Base-by-base conservation (phyloP, 2,797 vertebrate genomes). In the Sebastes kiyomatsui region DNA sequence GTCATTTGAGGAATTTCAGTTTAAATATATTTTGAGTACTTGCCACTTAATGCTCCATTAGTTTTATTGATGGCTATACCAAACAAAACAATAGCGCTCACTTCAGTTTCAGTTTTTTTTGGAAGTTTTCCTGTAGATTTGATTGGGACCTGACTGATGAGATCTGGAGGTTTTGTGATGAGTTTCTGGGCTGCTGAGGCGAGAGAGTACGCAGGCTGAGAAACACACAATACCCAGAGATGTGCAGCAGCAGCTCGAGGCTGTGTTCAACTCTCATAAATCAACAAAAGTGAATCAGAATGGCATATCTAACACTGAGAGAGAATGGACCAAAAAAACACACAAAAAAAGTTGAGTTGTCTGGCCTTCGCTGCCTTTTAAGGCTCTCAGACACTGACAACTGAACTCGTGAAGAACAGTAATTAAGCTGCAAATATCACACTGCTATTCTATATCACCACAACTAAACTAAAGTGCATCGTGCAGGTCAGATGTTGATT, bases 251-350 rank as follows among this genome's bases (percentile, higher is more conserved):
- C 52, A 27, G 61, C 74, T 85, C 13, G 0, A 79, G 72, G 84
- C 72, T 38, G 49, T 56, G 52, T 52, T 77, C 65, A 74, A 32
- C 74, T 75, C 64, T 66, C 62, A 86, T 60, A 77, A 60, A 80
- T 82, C 76, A 84, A 74, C 55, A 70, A 67, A 68, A 76, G 33
- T 65, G 72, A 79, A 73, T 76, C 56, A 61, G 52, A 76, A 28
- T 46, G 65, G 27, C 68, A 61, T 38, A 59, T 66, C 67, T 52
- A 76, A 65, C 23, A 27, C 56, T 42, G 35, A 72, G 5, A 68
- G 52, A 68, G 52, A 79, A 61, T 28, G 6, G 75, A 77, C 1
- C 23, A 25, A 70, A 70, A n/a, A 35, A 6, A 3, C 4, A 54
- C 49, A 54, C 1, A 54, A 25, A 22, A 33, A 64, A 66, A 59